phyloP scores from a whole-genome alignment of 2,888 invertebrate species.

The Allacma fusca region DNA sequence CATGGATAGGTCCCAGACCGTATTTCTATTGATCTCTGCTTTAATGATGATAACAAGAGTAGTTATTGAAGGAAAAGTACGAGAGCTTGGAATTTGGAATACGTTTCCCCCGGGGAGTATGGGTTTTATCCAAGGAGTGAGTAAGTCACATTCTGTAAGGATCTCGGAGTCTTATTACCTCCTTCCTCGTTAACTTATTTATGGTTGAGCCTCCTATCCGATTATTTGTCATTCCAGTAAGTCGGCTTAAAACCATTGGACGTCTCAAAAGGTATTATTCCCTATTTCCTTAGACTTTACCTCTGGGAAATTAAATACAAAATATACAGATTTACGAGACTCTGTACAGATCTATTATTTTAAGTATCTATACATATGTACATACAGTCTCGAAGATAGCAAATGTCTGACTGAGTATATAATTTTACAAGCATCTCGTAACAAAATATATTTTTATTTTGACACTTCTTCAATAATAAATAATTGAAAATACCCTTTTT shows the following conservation, averaged over 20 bases:
- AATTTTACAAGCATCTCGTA: too few species aligned
- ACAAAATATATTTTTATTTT: too few species aligned
- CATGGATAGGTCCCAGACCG: too few species aligned
- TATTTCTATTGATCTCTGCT: too few species aligned
- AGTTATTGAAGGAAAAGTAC: neutral
- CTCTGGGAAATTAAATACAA: neutral
- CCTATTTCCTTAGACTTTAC: neutral
- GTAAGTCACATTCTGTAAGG: neutral
- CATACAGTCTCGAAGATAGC: too few species aligned
- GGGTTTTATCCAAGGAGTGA: neutral
- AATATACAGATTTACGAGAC: too few species aligned
- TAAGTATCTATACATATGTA: neutral
- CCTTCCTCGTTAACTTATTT: constrained; percentile 8
- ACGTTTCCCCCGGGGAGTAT: too few species aligned
- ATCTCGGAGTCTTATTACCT: neutral
- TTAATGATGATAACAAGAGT: constrained; percentile 16
- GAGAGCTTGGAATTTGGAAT: neutral
- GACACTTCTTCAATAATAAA: too few species aligned
- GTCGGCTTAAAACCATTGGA: neutral
- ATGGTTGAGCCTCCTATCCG: neutral
- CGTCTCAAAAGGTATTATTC: neutral
- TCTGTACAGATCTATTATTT: too few species aligned
- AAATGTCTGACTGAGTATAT: too few species aligned
- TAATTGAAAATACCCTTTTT: too few species aligned
- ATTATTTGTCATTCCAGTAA: constrained; percentile 10